These are phyloP conservation scores for Spicauda simplicius DNA, from an alignment of 2,888 invertebrate species.

Conservation along the genomic window DNA sequence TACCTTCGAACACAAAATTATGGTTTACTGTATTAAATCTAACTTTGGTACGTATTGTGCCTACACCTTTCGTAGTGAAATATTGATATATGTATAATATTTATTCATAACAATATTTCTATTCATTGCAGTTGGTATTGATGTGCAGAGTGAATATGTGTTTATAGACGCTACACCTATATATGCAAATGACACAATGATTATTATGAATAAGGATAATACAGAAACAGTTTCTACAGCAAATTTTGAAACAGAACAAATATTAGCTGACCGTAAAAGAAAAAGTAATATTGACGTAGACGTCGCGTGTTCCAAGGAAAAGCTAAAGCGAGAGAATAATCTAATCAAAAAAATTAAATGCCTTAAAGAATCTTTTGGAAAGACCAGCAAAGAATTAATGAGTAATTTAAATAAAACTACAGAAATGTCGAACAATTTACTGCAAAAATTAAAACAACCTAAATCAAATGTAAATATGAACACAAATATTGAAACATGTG, in stretches of 20 bases:
- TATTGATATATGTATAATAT: conserved; percentile 18
- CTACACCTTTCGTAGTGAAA: too few species aligned
- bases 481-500: conserved; percentile 37
- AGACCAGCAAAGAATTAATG: conserved; percentile 54
- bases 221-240: conserved; percentile 14
- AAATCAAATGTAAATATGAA: conserved; percentile 13
- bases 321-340: conserved; percentile 64
- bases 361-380: conserved; percentile 62
- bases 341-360: conserved; percentile 61
- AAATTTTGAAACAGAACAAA: conserved; percentile 37
- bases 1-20: conserved; percentile 70
- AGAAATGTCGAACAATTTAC: conserved; percentile 46
- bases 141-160: conserved; percentile 66
- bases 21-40: conserved; percentile 85
- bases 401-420: conserved; percentile 48
- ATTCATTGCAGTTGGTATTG: conserved; percentile 78
- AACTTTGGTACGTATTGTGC: conserved; percentile 68
- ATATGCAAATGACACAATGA: background rate
- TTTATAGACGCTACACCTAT: conserved; percentile 57
- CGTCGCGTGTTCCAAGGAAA: conserved; percentile 60
- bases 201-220: background rate
- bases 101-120: background rate
- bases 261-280: conserved; percentile 63
- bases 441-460: conserved; percentile 44
- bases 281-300: conserved; percentile 52